Evolutionary conservation across 2,888 invertebrate species (phyloP), one percentile per base, ranked within the genome.

Genomic region (Galerucella nymphaeae): DNA sequence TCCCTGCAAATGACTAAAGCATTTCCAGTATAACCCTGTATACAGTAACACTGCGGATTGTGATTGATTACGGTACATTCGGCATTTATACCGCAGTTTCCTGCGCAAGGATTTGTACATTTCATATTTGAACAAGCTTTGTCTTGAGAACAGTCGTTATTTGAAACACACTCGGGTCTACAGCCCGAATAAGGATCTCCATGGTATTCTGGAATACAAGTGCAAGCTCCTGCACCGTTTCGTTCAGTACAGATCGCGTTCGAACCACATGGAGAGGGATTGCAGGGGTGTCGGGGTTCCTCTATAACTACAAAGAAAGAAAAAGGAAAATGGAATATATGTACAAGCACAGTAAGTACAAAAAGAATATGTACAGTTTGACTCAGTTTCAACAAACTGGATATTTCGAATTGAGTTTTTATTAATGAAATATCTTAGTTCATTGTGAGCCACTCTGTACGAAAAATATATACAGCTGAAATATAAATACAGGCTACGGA

Each of bases 121-220:
- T 93, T 93, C 85, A 93, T 93, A 85, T 92, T 92, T 75, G 91
- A 89, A 87, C 95, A 95, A 71, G 94, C 92, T 85, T 88, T 91
- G 78, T 91, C 89, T 79, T 89, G 88, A 77, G 91, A 88, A 84
- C 94, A 94, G 82, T 94, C 94, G 67, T 91, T 90, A 84, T 93
- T 94, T 87, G 93, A 91, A 58, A 93, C 90, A 84, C 94, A 94
- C 88, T 94, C 93, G n/a, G 94, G 94, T 79, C 93, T 90, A 85
- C 94, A 94, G 58, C 93, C 93, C 75, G 89, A 88, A 84, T 93
- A 93, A 42, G 95, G 94, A 86, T 94, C 93, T 65, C 94, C 94
- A 79, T 90, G 90, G 86, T 93, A 94, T 79, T 92, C 92, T 74
- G 91, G 90, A 81, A 92, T 85, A 86, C 95, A 95, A 80, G 90